Evolutionary conservation across 1,140 invertebrate species (phyloP).

Genomic region (Ladona fulva): DNA sequence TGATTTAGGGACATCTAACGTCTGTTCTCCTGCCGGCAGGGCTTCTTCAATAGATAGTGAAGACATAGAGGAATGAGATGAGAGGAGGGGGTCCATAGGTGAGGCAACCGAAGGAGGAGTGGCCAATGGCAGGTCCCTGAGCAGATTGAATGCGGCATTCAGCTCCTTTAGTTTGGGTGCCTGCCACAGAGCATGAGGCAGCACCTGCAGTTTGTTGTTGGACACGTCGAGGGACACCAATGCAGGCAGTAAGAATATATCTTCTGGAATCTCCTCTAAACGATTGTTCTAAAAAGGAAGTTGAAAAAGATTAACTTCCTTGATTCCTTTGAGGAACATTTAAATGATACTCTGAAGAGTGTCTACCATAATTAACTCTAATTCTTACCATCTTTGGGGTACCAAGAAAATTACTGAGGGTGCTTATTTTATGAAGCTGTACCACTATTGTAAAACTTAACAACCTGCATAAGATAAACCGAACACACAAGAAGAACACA

Average conservation of each 20-base stretch:
- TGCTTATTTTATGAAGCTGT: too few relatives aligned
- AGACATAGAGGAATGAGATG: background rate
- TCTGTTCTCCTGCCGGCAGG: background rate
- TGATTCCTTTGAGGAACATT: too few relatives aligned
- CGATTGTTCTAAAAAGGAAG: constrained; percentile 69
- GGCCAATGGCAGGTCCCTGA: constrained; percentile 61
- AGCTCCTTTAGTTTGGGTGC: constrained; percentile 80
- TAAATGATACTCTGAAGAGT: too few relatives aligned
- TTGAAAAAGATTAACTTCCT: background rate
- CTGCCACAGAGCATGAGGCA: constrained; percentile 85
- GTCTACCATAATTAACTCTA: too few relatives aligned
- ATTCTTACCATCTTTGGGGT: too few relatives aligned
- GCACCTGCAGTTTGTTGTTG: constrained; percentile 81
- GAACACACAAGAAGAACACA: too few relatives aligned
- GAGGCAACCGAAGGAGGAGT: background rate
- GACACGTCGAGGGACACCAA: constrained; percentile 80
- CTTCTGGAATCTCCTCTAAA: constrained; percentile 66
- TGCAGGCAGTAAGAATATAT: constrained; percentile 70
- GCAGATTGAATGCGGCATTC: constrained; percentile 84
- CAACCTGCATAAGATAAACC: too few relatives aligned
- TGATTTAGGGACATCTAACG: background rate
- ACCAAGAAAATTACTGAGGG: too few relatives aligned
- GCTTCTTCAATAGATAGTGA: background rate
- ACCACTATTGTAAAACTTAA: too few relatives aligned
- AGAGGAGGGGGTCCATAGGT: background rate